Evolutionary conservation across 2,797 vertebrate species (phyloP).

Genomic region (Sparus aurata): DNA sequence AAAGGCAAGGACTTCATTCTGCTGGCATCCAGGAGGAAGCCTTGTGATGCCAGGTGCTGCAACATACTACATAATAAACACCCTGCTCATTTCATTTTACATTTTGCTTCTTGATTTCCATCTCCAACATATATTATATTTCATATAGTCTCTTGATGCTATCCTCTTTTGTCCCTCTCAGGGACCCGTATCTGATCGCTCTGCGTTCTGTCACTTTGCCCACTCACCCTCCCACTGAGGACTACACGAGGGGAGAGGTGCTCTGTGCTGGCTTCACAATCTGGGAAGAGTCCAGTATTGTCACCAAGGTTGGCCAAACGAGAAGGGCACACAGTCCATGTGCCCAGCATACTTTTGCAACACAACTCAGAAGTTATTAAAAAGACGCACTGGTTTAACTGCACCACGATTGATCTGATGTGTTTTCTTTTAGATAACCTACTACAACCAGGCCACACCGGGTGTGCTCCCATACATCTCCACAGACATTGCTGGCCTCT

Average conservation of each 20-base stretch:
- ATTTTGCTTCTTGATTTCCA: slow-evolving; percentile 19
- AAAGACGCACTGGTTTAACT: not conserved
- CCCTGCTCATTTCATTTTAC: not conserved
- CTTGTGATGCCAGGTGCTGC: slow-evolving; percentile 90
- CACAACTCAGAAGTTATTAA: not conserved
- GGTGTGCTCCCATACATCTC: slow-evolving; percentile 93
- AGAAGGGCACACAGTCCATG: slow-evolving; percentile 9
- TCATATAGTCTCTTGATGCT: slow-evolving; percentile 28
- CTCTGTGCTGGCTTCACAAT: slow-evolving; percentile 96
- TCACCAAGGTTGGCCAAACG: slow-evolving; percentile 88
- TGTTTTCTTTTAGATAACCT: slow-evolving; percentile 88
- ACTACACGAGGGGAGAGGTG: slow-evolving; percentile 91
- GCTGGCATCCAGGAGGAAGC: slow-evolving; percentile 92
- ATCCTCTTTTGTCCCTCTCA: slow-evolving; percentile 66
- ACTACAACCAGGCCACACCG: slow-evolving; percentile 95
- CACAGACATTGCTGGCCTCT: slow-evolving; percentile 92
- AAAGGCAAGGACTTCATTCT: slow-evolving; percentile 94
- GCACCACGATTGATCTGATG: slow-evolving; percentile 3
- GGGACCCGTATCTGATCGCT: slow-evolving; percentile 95
- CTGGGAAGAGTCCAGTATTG: slow-evolving; percentile 86
- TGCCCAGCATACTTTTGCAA: not conserved
- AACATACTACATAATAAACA: not conserved
- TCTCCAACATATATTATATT: not conserved
- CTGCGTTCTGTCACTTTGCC: slow-evolving; percentile 94
- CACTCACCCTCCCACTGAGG: slow-evolving; percentile 82